Conservation (phyloP, 2,888 invertebrate species). For the Argyresthia albistria region DNA sequence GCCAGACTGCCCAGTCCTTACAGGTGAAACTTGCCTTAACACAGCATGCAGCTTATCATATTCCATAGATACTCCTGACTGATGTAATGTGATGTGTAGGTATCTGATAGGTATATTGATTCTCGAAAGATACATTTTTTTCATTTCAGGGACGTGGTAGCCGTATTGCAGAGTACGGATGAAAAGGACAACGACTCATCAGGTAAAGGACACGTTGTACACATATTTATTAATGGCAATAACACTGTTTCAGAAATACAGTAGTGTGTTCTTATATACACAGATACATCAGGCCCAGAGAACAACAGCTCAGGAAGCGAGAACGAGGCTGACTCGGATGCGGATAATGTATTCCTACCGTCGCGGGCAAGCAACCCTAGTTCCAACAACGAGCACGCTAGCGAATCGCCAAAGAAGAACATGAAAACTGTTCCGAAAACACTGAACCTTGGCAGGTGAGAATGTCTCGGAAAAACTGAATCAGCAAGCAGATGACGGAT, state of each 20-base stretch:
- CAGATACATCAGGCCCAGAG: constrained; percentile 78
- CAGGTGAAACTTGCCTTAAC: constrained; percentile 54
- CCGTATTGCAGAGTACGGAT: constrained; percentile 77
- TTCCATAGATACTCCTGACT: too few relatives aligned
- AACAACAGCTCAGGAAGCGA: constrained; percentile 67
- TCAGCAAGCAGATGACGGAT: too few relatives aligned
- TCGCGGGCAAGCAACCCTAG: constrained; percentile 47
- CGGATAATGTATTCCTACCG: constrained; percentile 63
- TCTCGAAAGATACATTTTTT: not conserved
- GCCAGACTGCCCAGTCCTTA: constrained; percentile 88
- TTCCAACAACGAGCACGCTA: constrained; percentile 26
- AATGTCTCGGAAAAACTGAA: not conserved
- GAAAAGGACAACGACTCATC: constrained; percentile 70
- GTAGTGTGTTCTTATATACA: not conserved
- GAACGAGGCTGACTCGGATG: constrained; percentile 61
- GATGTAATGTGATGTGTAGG: too few relatives aligned
- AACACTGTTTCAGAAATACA: not conserved
- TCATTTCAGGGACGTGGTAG: constrained; percentile 75
- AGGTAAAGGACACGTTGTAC: constrained; percentile 26
- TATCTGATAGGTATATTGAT: not conserved
- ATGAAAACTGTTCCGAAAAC: constrained; percentile 55
- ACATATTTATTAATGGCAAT: not conserved
- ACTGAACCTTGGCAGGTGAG: constrained; percentile 56
- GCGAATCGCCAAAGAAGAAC: constrained; percentile 27
- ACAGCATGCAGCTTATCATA: not conserved